These are phyloP conservation scores for Lepus americanus DNA, from an alignment of 2,113 vertebrate species.

Conservation along the genomic window DNA sequence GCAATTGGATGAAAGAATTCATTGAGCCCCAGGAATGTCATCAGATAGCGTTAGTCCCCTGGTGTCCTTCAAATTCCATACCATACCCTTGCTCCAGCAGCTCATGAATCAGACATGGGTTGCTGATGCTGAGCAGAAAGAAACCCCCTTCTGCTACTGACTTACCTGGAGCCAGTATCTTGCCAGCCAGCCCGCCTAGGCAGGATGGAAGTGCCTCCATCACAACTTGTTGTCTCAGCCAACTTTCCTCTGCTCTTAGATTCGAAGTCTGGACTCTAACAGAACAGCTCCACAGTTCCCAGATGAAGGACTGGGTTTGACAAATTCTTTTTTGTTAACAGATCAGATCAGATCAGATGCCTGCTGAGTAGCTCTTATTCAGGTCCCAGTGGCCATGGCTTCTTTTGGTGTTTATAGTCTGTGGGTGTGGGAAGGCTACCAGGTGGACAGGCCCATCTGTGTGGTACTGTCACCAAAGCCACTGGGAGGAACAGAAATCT, in stretches of 20 bases:
- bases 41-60: constrained; percentile 35
- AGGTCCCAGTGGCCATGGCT: background rate
- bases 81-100: background rate
- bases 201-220: constrained; percentile 59
- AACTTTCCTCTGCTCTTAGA: constrained; percentile 17
- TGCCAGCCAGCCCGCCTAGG: constrained; percentile 38
- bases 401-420: constrained; percentile 40
- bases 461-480: constrained; percentile 12
- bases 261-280: constrained; percentile 15
- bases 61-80: constrained; percentile 37
- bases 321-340: background rate
- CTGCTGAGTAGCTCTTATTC: background rate
- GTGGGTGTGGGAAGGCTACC: background rate
- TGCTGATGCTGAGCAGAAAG: constrained; percentile 8
- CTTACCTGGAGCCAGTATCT: constrained; percentile 69
- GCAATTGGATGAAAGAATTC: constrained; percentile 22
- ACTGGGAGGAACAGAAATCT: background rate
- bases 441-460: background rate
- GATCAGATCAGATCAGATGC: constrained; percentile 5
- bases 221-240: constrained; percentile 56
- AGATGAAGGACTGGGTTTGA: background rate
- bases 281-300: constrained; percentile 36
- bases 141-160: constrained; percentile 19
- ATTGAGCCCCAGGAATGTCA: background rate
- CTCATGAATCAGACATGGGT: constrained; percentile 19